Base-by-base conservation (phyloP, 2,113 vertebrate species). In the Myxocyprinus asiaticus region DNA sequence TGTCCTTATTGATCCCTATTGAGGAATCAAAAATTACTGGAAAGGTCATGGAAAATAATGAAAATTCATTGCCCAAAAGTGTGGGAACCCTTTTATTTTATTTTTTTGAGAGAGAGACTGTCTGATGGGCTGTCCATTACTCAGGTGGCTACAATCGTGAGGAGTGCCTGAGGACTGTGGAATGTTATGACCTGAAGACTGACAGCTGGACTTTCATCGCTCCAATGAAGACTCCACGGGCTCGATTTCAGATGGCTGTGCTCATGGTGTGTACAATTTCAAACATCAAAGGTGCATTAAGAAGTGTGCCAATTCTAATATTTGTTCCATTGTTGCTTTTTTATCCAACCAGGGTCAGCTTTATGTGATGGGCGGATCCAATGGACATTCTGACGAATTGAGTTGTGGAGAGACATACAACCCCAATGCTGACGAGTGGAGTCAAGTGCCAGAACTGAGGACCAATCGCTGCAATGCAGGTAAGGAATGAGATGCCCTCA, bases 401-500 rank as follows among this genome's bases (percentile, higher is more conserved):
- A 98, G 97, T 86, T 97, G 95, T 44, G 98, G 98, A 53, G 98
- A 99, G 88, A 96, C 91, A 81, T 99, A 98, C n/a, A 93, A 98
- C 85, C 95, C 94, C 0, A 92, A 87, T 17, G 84, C 93, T 3
- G 94, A 98, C 42, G 95, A 97, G 80, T 99, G 98, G 98, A 93
- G 88, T 74, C 95, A 95, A 12, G 94, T 99, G 73, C 95, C 98
- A 0, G 96, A 99, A 82, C 90, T 99, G 79, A 93, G 97, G 85
- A 99, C 96, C 56, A 99, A 99, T 83, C 96, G 97, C 80, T 99
- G 98, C 90, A 99, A 99, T 6, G 97, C 98, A 92, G 98, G 98
- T 97, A 44, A 47, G 55, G n/a, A 58, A 1, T 6, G 2, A 58
- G 55, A 58, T n/a, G 3, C 55, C n/a, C 55, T 15, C 14, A n/a